Percentiles rank a stretch among this genome's conserved stretches.
Evolutionary conservation across 2,888 invertebrate genomes (phyloP).

Genomic region (Sphaerolaimus hirsutus): DNA sequence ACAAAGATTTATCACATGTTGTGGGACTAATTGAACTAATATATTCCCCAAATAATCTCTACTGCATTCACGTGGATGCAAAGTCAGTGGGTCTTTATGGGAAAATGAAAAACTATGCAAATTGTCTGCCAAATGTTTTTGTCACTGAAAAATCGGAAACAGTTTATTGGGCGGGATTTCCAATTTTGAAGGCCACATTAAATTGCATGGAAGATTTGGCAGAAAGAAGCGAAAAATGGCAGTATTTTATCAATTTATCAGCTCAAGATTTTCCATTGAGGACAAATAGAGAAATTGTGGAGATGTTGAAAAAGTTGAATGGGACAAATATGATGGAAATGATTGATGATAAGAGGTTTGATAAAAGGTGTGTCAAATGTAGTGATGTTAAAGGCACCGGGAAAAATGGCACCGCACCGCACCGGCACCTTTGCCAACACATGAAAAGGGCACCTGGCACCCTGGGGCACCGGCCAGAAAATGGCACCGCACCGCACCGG

Average conservation of each 20-base stretch:
- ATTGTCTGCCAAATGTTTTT: conserved; percentile 23
- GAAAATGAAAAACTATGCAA: conserved; percentile 8
- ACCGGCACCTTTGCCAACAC: no score
- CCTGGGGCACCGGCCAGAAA: no score
- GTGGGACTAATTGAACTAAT: conserved; percentile 22
- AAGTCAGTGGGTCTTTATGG: conserved; percentile 8
- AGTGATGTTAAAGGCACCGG: no score
- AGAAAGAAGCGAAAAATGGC: conserved; percentile 15
- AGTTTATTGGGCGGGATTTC: conserved; percentile 23
- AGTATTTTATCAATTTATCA: conserved; percentile 26
- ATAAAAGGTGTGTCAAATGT: no score
- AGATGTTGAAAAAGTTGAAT: conserved; percentile 24
- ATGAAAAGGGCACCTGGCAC: no score
- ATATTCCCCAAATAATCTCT: conserved; percentile 24
- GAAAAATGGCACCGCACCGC: no score
- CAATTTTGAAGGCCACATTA: conserved; percentile 18
- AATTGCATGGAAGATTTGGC: conserved; percentile 25
- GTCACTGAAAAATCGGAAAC: conserved; percentile 21
- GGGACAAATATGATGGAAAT: conserved; percentile 26
- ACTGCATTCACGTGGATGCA: conserved; percentile 24
- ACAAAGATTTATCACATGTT: conserved; percentile 10
- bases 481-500: no score
- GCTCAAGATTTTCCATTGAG: conserved; percentile 24
- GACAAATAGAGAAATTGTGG: conserved; percentile 25
- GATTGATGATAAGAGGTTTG: no score